These are phyloP conservation scores for Mythimna impura DNA, from an alignment of 2,888 invertebrate genomes.

Conservation along the genomic window DNA sequence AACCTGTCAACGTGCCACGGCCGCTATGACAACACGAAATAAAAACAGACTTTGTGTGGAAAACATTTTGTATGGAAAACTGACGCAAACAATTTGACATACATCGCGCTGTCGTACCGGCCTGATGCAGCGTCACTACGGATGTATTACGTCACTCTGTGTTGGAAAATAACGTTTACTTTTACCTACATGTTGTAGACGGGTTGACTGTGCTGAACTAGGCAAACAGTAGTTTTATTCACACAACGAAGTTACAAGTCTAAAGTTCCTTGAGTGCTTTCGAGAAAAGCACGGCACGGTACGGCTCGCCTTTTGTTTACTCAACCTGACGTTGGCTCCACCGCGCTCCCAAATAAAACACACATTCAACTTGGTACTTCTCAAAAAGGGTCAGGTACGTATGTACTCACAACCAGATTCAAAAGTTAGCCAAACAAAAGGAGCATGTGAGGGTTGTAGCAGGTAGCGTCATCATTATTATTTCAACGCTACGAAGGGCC, in stretches of 20 bases:
- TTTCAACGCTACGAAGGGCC: neutral
- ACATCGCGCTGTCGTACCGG: no score
- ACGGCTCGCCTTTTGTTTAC: neutral
- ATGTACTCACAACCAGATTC: neutral
- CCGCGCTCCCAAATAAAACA: neutral
- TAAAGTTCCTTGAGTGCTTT: neutral
- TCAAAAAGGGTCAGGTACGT: neutral
- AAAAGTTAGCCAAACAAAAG: neutral
- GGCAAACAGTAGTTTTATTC: neutral
- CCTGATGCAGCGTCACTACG: neutral
- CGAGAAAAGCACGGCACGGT: neutral
- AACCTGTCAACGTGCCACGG: neutral
- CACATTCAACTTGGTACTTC: neutral
- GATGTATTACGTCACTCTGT: neutral
- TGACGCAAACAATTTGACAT: constrained; percentile 1
- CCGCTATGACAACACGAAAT: neutral
- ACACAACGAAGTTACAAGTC: neutral
- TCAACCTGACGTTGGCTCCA: neutral
- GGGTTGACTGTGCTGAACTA: neutral
- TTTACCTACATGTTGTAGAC: neutral
- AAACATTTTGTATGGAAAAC: neutral
- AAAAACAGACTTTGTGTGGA: neutral
- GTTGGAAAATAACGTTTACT: neutral
- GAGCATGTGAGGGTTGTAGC: neutral
- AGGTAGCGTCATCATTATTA: neutral